Evolutionary conservation across 2,113 vertebrate species (phyloP).

Genomic region (Peromyscus maniculatus): DNA sequence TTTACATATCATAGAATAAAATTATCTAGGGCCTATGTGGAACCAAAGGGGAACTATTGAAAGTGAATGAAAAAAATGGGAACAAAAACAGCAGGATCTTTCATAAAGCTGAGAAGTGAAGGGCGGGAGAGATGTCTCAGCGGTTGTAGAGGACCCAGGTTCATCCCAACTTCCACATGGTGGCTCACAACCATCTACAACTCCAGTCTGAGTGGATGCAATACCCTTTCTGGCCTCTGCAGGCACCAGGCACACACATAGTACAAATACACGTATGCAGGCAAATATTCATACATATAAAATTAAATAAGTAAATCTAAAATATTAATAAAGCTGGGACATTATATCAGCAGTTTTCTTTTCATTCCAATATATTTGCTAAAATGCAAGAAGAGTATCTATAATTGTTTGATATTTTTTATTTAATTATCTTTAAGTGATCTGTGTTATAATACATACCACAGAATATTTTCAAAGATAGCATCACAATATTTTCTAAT

Average conservation of each 20-base stretch:
- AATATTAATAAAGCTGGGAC: neutral
- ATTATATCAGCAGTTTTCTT: neutral
- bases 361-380: neutral
- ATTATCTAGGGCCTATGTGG: neutral
- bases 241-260: neutral
- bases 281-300: neutral
- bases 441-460: neutral
- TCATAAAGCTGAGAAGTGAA: neutral
- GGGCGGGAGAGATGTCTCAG: neutral
- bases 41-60: neutral
- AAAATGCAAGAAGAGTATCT: neutral
- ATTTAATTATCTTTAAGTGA: neutral
- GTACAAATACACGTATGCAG: neutral
- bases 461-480: neutral
- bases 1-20: neutral
- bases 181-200: too few species aligned
- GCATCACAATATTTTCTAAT: neutral
- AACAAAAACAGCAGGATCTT: neutral
- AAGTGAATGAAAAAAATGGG: conserved; percentile 35
- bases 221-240: neutral
- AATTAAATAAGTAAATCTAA: neutral
- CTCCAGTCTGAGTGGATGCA: neutral
- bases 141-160: too few species aligned
- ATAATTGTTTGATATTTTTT: neutral
- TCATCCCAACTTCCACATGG: neutral